Evolutionary conservation across 2,113 vertebrate genomes (phyloP), one percentile per base, ranked within the genome.

Genomic region (Clinocottus analis): DNA sequence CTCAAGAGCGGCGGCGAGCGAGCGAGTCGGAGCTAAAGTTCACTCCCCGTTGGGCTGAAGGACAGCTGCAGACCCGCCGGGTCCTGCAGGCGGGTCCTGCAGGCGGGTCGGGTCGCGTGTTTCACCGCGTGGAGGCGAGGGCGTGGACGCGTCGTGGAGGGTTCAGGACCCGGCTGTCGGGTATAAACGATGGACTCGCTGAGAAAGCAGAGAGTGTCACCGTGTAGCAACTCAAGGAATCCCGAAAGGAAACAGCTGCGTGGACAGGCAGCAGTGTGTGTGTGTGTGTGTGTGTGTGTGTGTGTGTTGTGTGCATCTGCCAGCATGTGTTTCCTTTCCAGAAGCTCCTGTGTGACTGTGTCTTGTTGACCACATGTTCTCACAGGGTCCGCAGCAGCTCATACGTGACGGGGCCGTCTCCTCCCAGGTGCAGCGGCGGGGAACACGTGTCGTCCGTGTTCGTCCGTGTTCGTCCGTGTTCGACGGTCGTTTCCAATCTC

Each of bases 231-330:
- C 86, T 90, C 75, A 49, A 88, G 80, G 90, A 93, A 92, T 93
- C 84, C 83, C 78, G 60, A 64, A 85, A 85, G 84, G 83, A 88
- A 90, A 91, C 92, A 91, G 93, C 90, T 93, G 89, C 86, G 72
- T 62, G 73, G 81, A 65, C 65, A 63, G 62, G 72, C 80, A 66
- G 5, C 35, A 60, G 45, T 66, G 76, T 39, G 39, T 56, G 25
- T 60, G 47, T 39, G 94, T 96, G 94, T 96, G 73, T 85, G 62
- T 80, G 66, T 72, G 51, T 39, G 79, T 41, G 39, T 41, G 39
- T 41, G 39, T 39, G 37, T 39, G 37, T 39, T 39, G 37, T 6
- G 37, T 39, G 74, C 62, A 65, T 77, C 69, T 85, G 80, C 55
- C 80, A 82, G 71, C 85, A 79, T 87, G 86, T 90, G 84, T 85